Conservation (phyloP, 1,140 invertebrate species). For the Neotoxoptera formosana region DNA sequence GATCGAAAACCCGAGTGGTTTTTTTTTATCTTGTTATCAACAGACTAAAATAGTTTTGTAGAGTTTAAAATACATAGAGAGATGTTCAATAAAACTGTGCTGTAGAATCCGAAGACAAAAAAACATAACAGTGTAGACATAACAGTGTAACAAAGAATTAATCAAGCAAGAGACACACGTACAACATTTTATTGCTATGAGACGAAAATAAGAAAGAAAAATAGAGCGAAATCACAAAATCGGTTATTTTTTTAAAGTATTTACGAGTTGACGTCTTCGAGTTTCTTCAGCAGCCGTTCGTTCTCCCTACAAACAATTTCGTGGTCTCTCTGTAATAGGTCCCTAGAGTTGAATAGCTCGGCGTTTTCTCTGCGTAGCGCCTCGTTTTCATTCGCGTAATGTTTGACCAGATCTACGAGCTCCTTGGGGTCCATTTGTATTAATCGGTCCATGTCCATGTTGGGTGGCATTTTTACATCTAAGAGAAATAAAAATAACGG, state of each 20-base stretch:
- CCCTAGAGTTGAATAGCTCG: constrained; percentile 81
- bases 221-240: constrained; percentile 33
- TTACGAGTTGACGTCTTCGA: constrained; percentile 87
- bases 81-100: background rate
- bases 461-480: constrained; percentile 65
- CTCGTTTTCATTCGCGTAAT: constrained; percentile 87
- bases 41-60: background rate
- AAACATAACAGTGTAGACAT: background rate
- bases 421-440: constrained; percentile 75
- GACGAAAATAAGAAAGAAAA: background rate
- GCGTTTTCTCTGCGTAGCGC: constrained; percentile 85
- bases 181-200: constrained; percentile 29
- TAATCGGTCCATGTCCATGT: constrained; percentile 75
- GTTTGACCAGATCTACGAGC: constrained; percentile 75
- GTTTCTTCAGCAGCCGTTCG: constrained; percentile 82
- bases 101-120: background rate
- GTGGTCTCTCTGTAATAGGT: constrained; percentile 84
- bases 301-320: constrained; percentile 90
- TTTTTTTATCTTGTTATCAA: background rate
- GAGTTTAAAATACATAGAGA: background rate
- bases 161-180: constrained; percentile 24
- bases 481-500: background rate
- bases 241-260: constrained; percentile 62
- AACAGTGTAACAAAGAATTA: constrained; percentile 27
- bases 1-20: background rate